phyloP scores from a whole-genome alignment of 2,113 vertebrate species.

The Odontophorus gujanensis region DNA sequence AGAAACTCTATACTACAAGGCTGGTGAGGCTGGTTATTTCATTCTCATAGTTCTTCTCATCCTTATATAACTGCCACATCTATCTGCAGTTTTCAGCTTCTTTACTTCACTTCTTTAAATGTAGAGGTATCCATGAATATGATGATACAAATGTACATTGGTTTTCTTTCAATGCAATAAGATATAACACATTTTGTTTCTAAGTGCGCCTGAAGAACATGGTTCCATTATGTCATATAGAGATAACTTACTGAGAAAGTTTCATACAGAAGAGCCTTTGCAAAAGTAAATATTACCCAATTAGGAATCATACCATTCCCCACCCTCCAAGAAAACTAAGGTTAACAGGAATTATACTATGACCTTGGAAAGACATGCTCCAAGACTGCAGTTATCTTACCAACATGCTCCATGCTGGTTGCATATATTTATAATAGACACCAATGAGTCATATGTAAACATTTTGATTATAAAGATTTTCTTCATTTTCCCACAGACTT shows the following conservation, averaged over 20 bases:
- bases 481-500: conserved; percentile 83
- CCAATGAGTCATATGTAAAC: conserved; percentile 48
- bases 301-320: background rate
- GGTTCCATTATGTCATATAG: background rate
- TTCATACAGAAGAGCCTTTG: background rate
- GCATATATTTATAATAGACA: conserved; percentile 58
- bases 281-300: background rate
- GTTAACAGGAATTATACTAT: background rate
- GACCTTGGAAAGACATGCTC: background rate
- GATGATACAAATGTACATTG: background rate
- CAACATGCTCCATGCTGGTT: background rate
- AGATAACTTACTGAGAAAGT: background rate
- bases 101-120: background rate
- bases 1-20: background rate
- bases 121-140: background rate
- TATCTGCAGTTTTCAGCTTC: background rate
- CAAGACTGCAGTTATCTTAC: conserved; percentile 10
- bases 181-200: background rate
- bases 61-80: background rate
- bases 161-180: background rate
- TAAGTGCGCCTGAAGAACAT: background rate
- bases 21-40: background rate
- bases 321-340: rapidly evolving
- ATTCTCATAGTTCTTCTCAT: background rate
- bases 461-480: conserved; percentile 59